Evolutionary conservation across 2,888 invertebrate genomes (phyloP), one percentile per base, ranked within the genome.

Genomic region (Tetanocera ferruginea): DNA sequence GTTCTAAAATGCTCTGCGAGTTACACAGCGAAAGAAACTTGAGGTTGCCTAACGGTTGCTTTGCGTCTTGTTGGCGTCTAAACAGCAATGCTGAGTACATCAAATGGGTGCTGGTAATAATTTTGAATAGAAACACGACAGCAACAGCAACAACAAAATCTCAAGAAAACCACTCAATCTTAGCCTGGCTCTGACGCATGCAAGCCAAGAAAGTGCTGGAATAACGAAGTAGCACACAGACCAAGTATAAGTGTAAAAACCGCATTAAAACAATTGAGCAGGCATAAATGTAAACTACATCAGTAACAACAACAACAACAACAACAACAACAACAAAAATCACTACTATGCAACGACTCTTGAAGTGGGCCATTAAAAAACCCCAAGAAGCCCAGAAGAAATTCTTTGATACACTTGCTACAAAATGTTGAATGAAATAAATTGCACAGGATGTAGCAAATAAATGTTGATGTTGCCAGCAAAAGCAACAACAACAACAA

Each of bases 401-500:
- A 14, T 57, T 25, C 11, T 57, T 3, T 6, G 60, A 17, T 28
- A 60, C 60, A 60, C 60, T 60, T 14, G 17, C 60, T 60, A 28
- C 25, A 60, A 60, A 60, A 60, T 60, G 60, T 60, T 60, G 28
- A 43, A 43, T 43, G 43, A 28, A 23, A 60, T 60, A 60, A 60
- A 60, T 60, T 28, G 60, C 60, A 23, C 14, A 23, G 60, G 28
- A 60, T 17, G 28, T 14, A 28, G 25, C 60, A 60, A 28, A 57
- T 60, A 60, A 60, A 60, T 28, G 8, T 11, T 23, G 25, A 17
- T 60, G 5, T 28, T 66, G 28, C n/a, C 23, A 49, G 17, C 70
- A 70, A 31, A 25, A 52, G 17, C n/a, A 43, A 49, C 3, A 28
- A 25, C 51, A 70, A 14, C 70, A 5, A 37, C 66, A 66, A 66